Percentiles rank a stretch among this genome's conserved stretches.
Conservation (phyloP, 2,113 vertebrate species). For the Tragelaphus imberbis region DNA sequence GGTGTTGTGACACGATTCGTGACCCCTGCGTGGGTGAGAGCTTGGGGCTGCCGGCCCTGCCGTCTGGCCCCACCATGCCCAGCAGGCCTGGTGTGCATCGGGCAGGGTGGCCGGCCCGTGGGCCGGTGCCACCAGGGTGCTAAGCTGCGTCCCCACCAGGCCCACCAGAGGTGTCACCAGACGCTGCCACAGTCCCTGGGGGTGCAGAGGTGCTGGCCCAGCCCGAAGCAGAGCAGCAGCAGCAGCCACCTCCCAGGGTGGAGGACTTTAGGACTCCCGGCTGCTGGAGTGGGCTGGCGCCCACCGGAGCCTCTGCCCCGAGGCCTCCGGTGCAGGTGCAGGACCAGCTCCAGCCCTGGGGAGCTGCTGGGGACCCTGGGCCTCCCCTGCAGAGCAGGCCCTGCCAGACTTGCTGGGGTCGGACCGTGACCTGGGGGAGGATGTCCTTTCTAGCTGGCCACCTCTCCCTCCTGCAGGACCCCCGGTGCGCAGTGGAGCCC, state of each 20-base stretch:
- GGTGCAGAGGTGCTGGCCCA: background rate
- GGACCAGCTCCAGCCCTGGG: too few species aligned
- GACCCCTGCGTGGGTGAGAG: background rate
- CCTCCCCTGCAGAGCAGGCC: background rate
- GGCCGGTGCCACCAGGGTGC: background rate
- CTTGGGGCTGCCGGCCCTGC: background rate
- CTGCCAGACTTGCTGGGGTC: too few species aligned
- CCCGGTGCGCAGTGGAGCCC: background rate
- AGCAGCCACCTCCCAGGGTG: too few species aligned
- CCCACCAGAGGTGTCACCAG: background rate
- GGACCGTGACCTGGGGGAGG: background rate
- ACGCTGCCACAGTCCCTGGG: too few species aligned
- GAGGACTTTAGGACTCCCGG: background rate
- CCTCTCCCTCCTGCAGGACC: background rate
- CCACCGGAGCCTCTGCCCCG: background rate
- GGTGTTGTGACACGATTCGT: fast-evolving
- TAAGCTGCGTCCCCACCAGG: background rate
- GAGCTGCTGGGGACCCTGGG: background rate
- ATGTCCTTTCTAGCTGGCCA: background rate
- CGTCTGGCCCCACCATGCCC: fast-evolving
- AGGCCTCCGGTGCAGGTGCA: too few species aligned
- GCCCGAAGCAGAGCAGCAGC: background rate
- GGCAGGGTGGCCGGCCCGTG: background rate
- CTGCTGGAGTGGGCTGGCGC: background rate
- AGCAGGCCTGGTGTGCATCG: background rate